Conservation (phyloP, 1,140 invertebrate genomes). For the Notospermus geniculatus region DNA sequence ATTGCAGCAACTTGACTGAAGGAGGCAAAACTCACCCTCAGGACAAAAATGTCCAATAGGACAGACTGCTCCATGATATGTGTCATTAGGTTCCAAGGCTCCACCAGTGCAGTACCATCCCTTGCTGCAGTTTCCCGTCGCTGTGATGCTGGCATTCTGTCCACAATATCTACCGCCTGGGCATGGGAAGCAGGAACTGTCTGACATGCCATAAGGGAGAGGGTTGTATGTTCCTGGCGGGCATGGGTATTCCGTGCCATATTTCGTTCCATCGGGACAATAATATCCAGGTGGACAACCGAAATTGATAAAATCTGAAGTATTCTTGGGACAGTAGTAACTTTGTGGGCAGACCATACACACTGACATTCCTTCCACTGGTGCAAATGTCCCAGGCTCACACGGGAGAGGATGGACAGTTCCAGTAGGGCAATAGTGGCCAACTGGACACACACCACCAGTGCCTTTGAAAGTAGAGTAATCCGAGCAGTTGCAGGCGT, state of each 20-base stretch:
- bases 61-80: constrained; percentile 43
- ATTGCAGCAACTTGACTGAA: constrained; percentile 38
- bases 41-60: constrained; percentile 48
- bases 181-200: constrained; percentile 36
- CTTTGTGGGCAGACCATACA: constrained; percentile 42
- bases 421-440: constrained; percentile 44
- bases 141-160: constrained; percentile 26
- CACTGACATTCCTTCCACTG: constrained; percentile 30
- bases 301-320: constrained; percentile 25
- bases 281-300: constrained; percentile 41
- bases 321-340: constrained; percentile 39
- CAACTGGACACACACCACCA: constrained; percentile 43
- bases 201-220: constrained; percentile 20
- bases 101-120: constrained; percentile 51
- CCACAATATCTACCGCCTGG: constrained; percentile 44
- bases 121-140: constrained; percentile 37
- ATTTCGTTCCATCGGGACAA: constrained; percentile 41
- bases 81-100: constrained; percentile 45
- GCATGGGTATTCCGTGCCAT: constrained; percentile 38
- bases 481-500: constrained; percentile 39
- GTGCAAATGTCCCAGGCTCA: constrained; percentile 40
- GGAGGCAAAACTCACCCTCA: constrained; percentile 26
- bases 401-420: constrained; percentile 40
- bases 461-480: constrained; percentile 36
- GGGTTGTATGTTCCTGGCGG: constrained; percentile 44